Evolutionary conservation across 2,888 invertebrate genomes (phyloP).

Genomic region (Stenchaetothrips biformis): DNA sequence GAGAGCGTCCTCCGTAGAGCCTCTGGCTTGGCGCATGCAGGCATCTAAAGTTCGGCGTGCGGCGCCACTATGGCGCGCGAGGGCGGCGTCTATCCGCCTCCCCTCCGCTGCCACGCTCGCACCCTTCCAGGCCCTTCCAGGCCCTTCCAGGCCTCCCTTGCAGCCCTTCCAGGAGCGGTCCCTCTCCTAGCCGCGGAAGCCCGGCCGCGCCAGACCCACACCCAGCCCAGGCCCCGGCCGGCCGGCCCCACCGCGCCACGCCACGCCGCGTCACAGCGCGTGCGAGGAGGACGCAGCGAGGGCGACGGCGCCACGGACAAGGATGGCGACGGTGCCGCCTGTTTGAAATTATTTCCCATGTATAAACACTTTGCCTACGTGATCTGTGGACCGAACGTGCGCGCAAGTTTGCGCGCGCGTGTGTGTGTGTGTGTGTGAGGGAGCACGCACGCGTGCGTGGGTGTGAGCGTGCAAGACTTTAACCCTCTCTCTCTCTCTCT

Average conservation of each 20-base stretch:
- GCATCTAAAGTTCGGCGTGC: background rate
- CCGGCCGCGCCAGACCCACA: background rate
- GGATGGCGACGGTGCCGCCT: background rate
- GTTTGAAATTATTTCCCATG: conserved; percentile 9
- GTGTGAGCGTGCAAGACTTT: background rate
- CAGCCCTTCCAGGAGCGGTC: background rate
- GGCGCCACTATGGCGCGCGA: background rate
- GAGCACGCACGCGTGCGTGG: background rate
- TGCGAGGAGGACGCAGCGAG: no score
- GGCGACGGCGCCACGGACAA: no score
- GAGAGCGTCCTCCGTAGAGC: background rate
- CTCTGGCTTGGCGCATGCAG: background rate
- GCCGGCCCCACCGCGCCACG: background rate
- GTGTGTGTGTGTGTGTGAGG: background rate
- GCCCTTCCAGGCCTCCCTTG: background rate
- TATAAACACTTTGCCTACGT: conserved; percentile 9
- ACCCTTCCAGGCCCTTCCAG: background rate
- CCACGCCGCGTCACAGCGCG: no score
- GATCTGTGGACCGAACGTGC: background rate
- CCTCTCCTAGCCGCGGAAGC: background rate
- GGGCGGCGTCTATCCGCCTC: no score
- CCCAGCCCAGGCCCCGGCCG: background rate
- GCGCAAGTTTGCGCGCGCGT: background rate
- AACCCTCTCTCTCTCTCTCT: background rate
- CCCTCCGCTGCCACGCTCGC: background rate